phyloP scores from a whole-genome alignment of 2,888 invertebrate genomes.

The Scaptomyza caliginosa region DNA sequence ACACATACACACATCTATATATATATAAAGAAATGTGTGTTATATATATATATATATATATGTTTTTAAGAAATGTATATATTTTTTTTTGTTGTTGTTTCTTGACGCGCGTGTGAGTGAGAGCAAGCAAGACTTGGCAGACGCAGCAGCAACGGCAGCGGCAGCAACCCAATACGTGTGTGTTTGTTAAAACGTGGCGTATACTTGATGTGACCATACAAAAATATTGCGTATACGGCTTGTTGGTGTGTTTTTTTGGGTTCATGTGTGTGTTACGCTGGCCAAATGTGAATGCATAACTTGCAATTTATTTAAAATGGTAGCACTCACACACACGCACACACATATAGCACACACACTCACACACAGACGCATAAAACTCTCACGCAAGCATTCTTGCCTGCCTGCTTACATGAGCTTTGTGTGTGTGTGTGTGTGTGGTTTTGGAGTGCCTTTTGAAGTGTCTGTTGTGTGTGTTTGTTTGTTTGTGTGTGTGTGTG shows the following conservation, averaged over 20 bases:
- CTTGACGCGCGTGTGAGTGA: constrained; percentile 31
- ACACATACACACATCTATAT: constrained; percentile 6
- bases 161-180: constrained; percentile 18
- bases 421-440: constrained; percentile 39
- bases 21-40: neutral
- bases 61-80: neutral
- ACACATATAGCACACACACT: neutral
- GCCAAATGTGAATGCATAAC: constrained; percentile 45
- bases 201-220: constrained; percentile 62
- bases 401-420: constrained; percentile 4
- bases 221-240: constrained; percentile 76
- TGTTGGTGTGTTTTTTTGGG: constrained; percentile 3
- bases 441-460: constrained; percentile 43
- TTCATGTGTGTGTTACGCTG: constrained; percentile 56
- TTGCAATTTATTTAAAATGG: constrained; percentile 63
- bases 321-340: constrained; percentile 18
- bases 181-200: constrained; percentile 71
- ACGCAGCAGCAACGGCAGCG: neutral
- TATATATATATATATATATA: constrained; percentile 8
- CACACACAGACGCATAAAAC: constrained; percentile 7
- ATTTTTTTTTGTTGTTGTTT: constrained; percentile 35
- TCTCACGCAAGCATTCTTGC: neutral
- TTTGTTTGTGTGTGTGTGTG: constrained; percentile 46
- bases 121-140: constrained; percentile 9
- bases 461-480: constrained; percentile 27